A percentile compares a stretch with the other conserved stretches of the same genome.
These are phyloP conservation scores for Conopomorpha cramerella DNA, from an alignment of 1,140 invertebrate genomes.

Conservation along the genomic window DNA sequence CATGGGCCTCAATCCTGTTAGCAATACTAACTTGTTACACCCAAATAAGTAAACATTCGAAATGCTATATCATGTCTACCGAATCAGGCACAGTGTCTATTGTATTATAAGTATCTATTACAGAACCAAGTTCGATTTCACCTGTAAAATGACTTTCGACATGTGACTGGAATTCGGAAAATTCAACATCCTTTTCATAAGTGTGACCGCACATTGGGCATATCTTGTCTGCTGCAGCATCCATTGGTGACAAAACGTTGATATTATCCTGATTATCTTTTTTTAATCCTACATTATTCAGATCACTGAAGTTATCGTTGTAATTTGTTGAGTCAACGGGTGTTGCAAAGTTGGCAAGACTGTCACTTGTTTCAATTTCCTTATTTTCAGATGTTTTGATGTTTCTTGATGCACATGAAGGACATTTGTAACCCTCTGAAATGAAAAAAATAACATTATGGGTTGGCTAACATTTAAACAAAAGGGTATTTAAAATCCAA, in stretches of 20 bases:
- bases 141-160: conserved; percentile 62
- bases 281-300: conserved; percentile 18
- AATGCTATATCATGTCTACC: too few species aligned
- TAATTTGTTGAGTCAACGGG: conserved; percentile 30
- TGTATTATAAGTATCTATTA: conserved; percentile 43
- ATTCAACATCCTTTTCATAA: conserved; percentile 42
- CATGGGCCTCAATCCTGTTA: too few species aligned
- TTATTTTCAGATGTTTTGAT: conserved; percentile 35
- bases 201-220: conserved; percentile 61
- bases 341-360: conserved; percentile 31
- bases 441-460: conserved; percentile 9
- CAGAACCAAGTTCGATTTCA: conserved; percentile 43
- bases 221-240: conserved; percentile 34
- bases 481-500: too few species aligned
- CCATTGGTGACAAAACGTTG: conserved; percentile 6
- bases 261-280: conserved; percentile 12
- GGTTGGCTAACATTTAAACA: background rate
- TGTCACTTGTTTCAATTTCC: conserved; percentile 46
- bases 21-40: too few species aligned
- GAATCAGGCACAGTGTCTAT: too few species aligned
- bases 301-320: conserved; percentile 26
- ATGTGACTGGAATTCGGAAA: conserved; percentile 56
- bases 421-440: conserved; percentile 47
- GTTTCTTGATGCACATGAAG: conserved; percentile 30
- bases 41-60: too few species aligned